Percentiles rank a stretch among this genome's conserved stretches.
phyloP scores from a whole-genome alignment of 2,113 vertebrate species.

The Melanocharis versteri region DNA sequence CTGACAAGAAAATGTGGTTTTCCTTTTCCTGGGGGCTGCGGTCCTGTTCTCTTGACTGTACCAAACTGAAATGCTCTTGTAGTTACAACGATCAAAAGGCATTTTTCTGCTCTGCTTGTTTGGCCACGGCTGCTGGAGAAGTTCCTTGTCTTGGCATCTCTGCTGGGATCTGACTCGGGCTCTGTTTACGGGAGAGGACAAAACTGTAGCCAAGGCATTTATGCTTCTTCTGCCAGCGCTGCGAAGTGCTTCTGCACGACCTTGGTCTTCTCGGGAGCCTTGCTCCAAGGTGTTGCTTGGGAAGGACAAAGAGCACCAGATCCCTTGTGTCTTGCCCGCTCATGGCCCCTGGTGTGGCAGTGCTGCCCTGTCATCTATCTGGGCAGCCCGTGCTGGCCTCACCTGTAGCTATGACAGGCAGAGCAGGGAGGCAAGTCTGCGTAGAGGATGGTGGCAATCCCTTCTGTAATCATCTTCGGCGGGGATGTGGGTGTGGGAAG shows the following conservation, averaged over 20 bases:
- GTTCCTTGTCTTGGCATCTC: background rate
- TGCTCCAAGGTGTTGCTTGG: background rate
- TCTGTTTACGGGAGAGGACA: background rate
- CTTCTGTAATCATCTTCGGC: background rate
- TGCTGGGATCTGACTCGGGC: background rate
- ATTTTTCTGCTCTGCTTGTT: slow-evolving; percentile 17
- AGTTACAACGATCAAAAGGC: background rate
- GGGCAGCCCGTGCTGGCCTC: background rate
- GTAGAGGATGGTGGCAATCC: background rate
- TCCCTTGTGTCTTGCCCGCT: background rate
- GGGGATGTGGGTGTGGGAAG: background rate
- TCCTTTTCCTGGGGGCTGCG: background rate
- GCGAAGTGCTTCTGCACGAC: accelerated
- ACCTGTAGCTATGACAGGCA: background rate
- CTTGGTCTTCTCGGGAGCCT: accelerated
- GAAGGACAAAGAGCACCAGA: background rate
- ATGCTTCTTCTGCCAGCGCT: background rate
- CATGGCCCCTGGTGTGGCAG: background rate
- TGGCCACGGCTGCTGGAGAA: background rate
- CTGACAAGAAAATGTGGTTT: slow-evolving; percentile 42
- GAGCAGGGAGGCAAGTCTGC: background rate
- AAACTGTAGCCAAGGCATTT: background rate
- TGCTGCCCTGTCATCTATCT: accelerated
- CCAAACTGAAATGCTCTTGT: background rate
- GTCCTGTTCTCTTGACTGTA: background rate